Evolutionary conservation across 2,888 invertebrate genomes (phyloP).

Genomic region (Lordiphosa andalusiaca): DNA sequence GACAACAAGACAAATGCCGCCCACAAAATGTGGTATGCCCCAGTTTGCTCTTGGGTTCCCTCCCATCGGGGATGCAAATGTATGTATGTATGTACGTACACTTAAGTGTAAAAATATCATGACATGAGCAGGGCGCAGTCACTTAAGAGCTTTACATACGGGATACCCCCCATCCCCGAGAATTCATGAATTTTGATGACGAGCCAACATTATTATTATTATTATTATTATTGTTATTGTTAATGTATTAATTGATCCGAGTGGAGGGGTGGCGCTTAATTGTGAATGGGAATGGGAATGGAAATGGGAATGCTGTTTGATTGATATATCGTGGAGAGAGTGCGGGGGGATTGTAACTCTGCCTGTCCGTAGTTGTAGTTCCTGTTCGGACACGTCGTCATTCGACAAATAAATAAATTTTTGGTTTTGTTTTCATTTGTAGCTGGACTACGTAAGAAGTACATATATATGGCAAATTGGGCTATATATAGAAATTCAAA

Average conservation of each 20-base stretch:
- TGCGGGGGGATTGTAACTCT: background rate
- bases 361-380: slow-evolving; percentile 10
- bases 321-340: slow-evolving; percentile 21
- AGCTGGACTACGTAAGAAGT: slow-evolving; percentile 46
- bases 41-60: no score
- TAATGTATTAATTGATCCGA: slow-evolving; percentile 34
- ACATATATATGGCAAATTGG: slow-evolving; percentile 10
- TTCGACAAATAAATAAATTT: slow-evolving; percentile 30
- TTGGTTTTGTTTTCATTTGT: slow-evolving; percentile 3
- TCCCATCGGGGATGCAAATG: no score
- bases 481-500: slow-evolving; percentile 48
- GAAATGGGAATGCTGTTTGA: slow-evolving; percentile 33
- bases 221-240: background rate
- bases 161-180: no score
- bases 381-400: slow-evolving; percentile 49
- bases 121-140: no score
- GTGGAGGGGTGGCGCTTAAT: slow-evolving; percentile 37
- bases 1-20: slow-evolving; percentile 12
- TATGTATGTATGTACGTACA: no score
- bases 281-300: slow-evolving; percentile 20
- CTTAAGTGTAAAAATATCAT: no score
- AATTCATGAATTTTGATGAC: background rate
- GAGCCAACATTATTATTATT: background rate
- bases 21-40: no score
- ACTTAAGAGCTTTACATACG: no score